These are phyloP conservation scores for Oostethus manadensis DNA, from an alignment of 2,113 vertebrate genomes.

Conservation along the genomic window DNA sequence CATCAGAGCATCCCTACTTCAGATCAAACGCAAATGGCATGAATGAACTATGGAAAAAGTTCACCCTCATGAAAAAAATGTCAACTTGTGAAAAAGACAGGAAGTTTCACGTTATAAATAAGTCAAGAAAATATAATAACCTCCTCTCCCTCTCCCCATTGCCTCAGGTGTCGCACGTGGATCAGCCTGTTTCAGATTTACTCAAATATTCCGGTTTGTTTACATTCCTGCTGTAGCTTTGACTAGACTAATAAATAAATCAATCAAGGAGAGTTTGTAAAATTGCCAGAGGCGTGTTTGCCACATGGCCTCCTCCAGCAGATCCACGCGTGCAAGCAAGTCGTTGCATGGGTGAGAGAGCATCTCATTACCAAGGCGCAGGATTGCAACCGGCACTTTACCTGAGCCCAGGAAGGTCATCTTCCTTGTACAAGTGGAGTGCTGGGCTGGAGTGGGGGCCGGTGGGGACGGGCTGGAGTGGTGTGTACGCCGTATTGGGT, in stretches of 20 bases:
- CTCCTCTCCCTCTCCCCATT: not conserved
- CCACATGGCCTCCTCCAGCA: not conserved
- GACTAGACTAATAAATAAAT: too few relatives aligned
- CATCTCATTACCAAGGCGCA: slow-evolving; percentile 25
- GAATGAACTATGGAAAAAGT: too few relatives aligned
- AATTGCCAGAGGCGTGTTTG: slow-evolving; percentile 10
- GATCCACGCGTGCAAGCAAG: not conserved
- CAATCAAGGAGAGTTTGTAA: not conserved
- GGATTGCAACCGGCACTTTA: slow-evolving; percentile 45
- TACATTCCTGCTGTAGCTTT: not conserved
- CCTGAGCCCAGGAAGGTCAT: slow-evolving; percentile 55
- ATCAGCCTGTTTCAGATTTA: not conserved
- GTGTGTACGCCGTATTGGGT: slow-evolving; percentile 45
- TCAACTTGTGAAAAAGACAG: too few relatives aligned
- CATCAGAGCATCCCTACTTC: too few relatives aligned
- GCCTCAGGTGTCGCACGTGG: not conserved
- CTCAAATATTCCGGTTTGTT: not conserved
- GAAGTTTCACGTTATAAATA: not conserved
- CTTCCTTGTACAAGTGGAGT: slow-evolving; percentile 42
- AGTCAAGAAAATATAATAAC: not conserved
- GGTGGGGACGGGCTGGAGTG: too few relatives aligned
- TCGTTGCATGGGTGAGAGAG: slow-evolving; percentile 4
- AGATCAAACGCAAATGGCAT: too few relatives aligned
- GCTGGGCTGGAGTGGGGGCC: not conserved
- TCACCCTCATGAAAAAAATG: too few relatives aligned